Evolutionary conservation across 1,140 invertebrate species (phyloP), one percentile per base, ranked within the genome.

Genomic region (Caerostris extrusa): DNA sequence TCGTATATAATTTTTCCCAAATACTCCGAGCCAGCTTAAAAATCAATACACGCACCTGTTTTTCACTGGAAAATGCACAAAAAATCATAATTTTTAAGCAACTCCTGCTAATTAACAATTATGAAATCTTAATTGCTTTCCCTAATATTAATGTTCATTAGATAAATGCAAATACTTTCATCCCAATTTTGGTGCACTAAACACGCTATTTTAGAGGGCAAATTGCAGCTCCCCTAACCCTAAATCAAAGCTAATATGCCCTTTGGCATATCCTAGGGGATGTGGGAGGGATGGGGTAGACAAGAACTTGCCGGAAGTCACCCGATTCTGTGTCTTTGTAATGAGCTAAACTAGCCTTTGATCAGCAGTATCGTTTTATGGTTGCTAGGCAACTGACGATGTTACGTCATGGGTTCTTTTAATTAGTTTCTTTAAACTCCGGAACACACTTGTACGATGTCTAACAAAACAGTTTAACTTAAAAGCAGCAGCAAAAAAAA

Each of bases 401-500:
- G 34, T 77, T 77, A 77, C 71, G 71, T 77, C 71, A 77, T 77
- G 19, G 61, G 71, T 77, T 77, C 71, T 77, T 77, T 77, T 77
- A 77, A 77, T 77, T 77, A 77, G 71, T 77, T 77, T 77, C 71
- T 77, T 77, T 77, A 77, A 77, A 77, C 71, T 77, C 71, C 71
- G 71, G 71, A 77, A 77, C 71, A 77, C 71, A 77, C 71, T 77
- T 77, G 71, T 77, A 50, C 50, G 71, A 53, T 77, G 71, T 77
- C 7, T 71, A 71, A 71, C 69, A 77, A 77, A 77, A 77, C 50
- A 77, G 71, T 77, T 77, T 64, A 14, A 34, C 34, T 34, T 34
- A 34, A 34, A 34, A 34, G 34, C 17, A 17, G 61, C 8, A 10
- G 17, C 61, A 64, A 3, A 53, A 77, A 34, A 10, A 8, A 77